Conservation (phyloP, 2,888 invertebrate species). For the Eristalis arbustorum region DNA sequence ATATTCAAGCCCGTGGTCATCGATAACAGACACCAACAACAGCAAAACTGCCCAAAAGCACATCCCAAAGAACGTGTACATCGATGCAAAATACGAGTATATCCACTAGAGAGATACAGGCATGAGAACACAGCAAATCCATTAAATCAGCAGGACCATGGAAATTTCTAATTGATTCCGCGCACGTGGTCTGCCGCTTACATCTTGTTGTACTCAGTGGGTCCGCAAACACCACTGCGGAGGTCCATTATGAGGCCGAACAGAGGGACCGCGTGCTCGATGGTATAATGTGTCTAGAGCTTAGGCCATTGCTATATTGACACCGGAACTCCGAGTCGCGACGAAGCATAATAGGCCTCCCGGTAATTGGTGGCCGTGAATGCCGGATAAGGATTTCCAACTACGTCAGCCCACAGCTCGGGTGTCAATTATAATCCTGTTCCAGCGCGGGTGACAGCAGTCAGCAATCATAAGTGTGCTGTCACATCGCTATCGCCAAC, state of each 20-base stretch:
- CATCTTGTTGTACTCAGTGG: slow-evolving; percentile 54
- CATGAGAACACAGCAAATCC: slow-evolving; percentile 60
- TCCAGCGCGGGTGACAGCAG: neutral
- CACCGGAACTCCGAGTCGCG: slow-evolving; percentile 16
- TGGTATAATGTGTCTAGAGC: slow-evolving; percentile 51
- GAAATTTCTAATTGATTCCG: slow-evolving; percentile 65
- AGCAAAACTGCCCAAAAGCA: neutral
- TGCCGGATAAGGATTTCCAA: neutral
- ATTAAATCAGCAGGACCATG: slow-evolving; percentile 60
- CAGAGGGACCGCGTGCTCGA: neutral
- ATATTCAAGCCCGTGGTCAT: slow-evolving; percentile 40
- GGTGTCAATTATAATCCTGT: slow-evolving; percentile 30
- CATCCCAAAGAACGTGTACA: neutral
- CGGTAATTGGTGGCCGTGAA: neutral
- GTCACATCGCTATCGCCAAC: slow-evolving; percentile 38
- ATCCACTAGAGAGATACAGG: neutral
- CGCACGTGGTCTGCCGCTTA: slow-evolving; percentile 54
- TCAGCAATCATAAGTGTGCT: slow-evolving; percentile 28
- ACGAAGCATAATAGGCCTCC: neutral
- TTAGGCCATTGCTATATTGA: slow-evolving; percentile 23
- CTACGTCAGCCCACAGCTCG: neutral
- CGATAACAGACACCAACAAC: slow-evolving; percentile 66
- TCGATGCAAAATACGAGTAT: neutral
- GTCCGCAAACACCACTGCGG: slow-evolving; percentile 50
- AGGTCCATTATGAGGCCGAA: slow-evolving; percentile 40